Evolutionary conservation across 92 coral and sea anemone genomes (phyloP).

Genomic region (Phymanthus crucifer): DNA sequence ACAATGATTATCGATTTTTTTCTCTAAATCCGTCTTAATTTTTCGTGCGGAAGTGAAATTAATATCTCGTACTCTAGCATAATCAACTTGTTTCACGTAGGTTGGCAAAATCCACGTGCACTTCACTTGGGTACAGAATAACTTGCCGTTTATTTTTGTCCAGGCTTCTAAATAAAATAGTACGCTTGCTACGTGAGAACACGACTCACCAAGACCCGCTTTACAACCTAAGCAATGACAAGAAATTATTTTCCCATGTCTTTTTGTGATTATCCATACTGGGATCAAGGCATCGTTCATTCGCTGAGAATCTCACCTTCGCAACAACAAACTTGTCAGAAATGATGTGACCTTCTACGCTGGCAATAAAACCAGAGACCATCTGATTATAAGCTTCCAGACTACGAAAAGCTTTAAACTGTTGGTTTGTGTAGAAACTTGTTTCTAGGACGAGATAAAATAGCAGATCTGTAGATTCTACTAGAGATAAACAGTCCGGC

Average conservation of each 20-base stretch:
- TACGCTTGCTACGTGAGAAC: conserved; percentile 55
- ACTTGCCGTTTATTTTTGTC: conserved; percentile 47
- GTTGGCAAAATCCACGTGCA: conserved; percentile 56
- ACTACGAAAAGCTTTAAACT: conserved; percentile 30
- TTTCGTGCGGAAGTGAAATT: conserved; percentile 47
- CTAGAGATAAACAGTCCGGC: conserved; percentile 47
- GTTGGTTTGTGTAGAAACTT: conserved; percentile 30
- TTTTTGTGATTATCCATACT: conserved; percentile 45
- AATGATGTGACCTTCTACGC: conserved; percentile 43
- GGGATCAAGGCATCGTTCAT: conserved; percentile 49
- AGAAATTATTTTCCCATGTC: conserved; percentile 45
- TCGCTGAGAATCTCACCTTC: conserved; percentile 48
- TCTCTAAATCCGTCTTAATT: conserved; percentile 37
- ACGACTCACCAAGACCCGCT: conserved; percentile 57
- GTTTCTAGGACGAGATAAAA: conserved; percentile 54
- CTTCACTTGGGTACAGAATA: conserved; percentile 59
- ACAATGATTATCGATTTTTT: conserved; percentile 17
- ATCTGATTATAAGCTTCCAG: conserved; percentile 54
- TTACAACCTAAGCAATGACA: conserved; percentile 58
- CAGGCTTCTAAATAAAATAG: conserved; percentile 57
- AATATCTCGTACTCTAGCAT: conserved; percentile 50
- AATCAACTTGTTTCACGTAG: conserved; percentile 38
- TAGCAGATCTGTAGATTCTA: conserved; percentile 39
- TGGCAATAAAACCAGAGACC: conserved; percentile 59
- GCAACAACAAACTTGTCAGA: conserved; percentile 55